Percentiles rank a stretch among this genome's conserved stretches.
Conservation (phyloP, 1,140 invertebrate species). For the Aphaenogaster floridana region DNA sequence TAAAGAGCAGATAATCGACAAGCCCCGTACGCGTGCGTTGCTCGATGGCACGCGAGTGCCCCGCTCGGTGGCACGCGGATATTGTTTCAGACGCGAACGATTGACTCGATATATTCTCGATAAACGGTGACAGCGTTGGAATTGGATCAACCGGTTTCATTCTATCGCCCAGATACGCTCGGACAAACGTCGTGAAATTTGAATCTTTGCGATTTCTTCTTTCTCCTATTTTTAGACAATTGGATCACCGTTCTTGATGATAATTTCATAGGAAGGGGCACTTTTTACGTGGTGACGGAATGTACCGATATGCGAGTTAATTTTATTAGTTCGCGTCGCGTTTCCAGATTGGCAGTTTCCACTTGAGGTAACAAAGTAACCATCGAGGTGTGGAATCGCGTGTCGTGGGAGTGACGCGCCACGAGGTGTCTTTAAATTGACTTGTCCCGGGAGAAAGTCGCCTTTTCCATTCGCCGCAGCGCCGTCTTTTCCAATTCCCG, state of each 20-base stretch:
- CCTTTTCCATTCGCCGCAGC: conserved; percentile 64
- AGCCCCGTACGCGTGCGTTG: not conserved
- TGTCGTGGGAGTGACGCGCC: conserved; percentile 24
- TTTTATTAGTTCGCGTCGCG: not conserved
- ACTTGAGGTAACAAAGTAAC: conserved; percentile 11
- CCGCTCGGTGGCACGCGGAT: conserved; percentile 1
- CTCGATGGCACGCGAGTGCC: not conserved
- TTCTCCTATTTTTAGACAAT: not conserved
- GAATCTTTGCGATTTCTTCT: not conserved
- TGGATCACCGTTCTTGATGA: not conserved
- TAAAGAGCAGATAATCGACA: not conserved
- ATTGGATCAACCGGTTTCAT: conserved; percentile 13
- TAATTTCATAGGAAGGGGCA: not conserved
- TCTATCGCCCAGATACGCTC: not conserved
- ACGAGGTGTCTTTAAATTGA: conserved; percentile 64
- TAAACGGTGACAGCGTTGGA: not conserved
- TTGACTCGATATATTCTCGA: not conserved
- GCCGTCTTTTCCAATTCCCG: conserved; percentile 68
- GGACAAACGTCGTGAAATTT: not conserved
- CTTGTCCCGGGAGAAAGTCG: conserved; percentile 69
- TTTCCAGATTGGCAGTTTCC: not conserved
- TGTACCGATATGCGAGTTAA: not conserved
- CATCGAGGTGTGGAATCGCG: conserved; percentile 13
- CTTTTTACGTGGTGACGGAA: too few species aligned
- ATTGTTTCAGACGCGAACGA: conserved; percentile 18